phyloP scores from a whole-genome alignment of 2,797 vertebrate genomes.

The Spea hammondii region DNA sequence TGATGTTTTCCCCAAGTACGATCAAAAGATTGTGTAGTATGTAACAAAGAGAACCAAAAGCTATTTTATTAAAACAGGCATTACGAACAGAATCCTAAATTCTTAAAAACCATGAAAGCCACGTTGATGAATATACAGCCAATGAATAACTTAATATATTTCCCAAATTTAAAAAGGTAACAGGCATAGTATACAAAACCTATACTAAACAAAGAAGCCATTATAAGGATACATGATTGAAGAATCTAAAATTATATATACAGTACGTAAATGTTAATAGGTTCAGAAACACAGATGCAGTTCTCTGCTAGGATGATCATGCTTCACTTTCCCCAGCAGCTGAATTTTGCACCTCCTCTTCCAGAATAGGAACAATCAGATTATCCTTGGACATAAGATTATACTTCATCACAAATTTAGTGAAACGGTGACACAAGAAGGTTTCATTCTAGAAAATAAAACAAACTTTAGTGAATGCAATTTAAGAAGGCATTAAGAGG shows the following conservation, averaged over 20 bases:
- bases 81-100: conserved; percentile 74
- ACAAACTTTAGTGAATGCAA: not conserved
- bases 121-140: conserved; percentile 71
- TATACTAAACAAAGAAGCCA: conserved; percentile 69
- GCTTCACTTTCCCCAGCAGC: conserved; percentile 90
- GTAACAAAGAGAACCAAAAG: conserved; percentile 76
- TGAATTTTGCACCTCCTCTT: conserved; percentile 87
- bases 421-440: conserved; percentile 98
- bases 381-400: conserved; percentile 99
- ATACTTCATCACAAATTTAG: conserved; percentile 98
- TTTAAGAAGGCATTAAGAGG: not conserved
- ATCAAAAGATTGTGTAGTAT: conserved; percentile 79
- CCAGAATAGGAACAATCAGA: conserved; percentile 98
- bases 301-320: conserved; percentile 67
- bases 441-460: conserved; percentile 84
- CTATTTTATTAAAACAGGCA: conserved; percentile 75
- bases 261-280: conserved; percentile 69
- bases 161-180: conserved; percentile 71
- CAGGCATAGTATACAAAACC: conserved; percentile 72
- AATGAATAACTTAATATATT: conserved; percentile 73
- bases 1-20: conserved; percentile 60
- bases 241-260: conserved; percentile 75
- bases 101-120: conserved; percentile 76
- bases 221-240: conserved; percentile 71
- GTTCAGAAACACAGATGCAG: conserved; percentile 57